These are phyloP conservation scores for Ypsolopha sequella DNA, from an alignment of 2,888 invertebrate species.

Conservation along the genomic window DNA sequence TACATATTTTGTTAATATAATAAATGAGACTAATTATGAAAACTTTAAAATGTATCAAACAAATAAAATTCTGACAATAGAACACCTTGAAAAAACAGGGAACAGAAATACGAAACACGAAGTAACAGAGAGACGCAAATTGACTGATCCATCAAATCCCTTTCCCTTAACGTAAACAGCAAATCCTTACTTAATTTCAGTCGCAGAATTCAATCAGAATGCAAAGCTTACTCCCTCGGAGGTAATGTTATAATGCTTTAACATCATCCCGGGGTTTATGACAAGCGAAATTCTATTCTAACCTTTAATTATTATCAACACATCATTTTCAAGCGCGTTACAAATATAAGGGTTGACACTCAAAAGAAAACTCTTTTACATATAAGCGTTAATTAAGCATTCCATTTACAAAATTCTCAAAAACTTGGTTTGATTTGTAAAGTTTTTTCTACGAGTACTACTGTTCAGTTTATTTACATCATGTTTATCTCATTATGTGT, in stretches of 20 bases:
- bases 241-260: slow-evolving; percentile 66
- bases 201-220: slow-evolving; percentile 68
- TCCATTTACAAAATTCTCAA: too few relatives aligned
- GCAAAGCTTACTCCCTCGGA: slow-evolving; percentile 60
- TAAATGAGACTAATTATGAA: too few relatives aligned
- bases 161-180: slow-evolving; percentile 60
- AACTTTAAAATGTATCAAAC: slow-evolving; percentile 30
- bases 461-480: too few relatives aligned
- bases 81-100: slow-evolving; percentile 18
- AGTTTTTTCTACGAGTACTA: too few relatives aligned
- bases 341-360: slow-evolving; percentile 45
- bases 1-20: too few relatives aligned
- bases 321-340: slow-evolving; percentile 62
- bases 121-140: slow-evolving; percentile 40
- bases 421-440: too few relatives aligned
- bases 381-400: too few relatives aligned
- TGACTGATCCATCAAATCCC: slow-evolving; percentile 57
- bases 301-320: slow-evolving; percentile 72
- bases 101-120: slow-evolving; percentile 42
- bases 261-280: slow-evolving; percentile 52
- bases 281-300: slow-evolving; percentile 51
- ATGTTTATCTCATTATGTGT: too few relatives aligned
- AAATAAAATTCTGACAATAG: neutral
- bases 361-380: too few relatives aligned
- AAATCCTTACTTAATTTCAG: slow-evolving; percentile 71